Evolutionary conservation across 1,140 invertebrate genomes (phyloP).

Genomic region (Arion vulgaris): DNA sequence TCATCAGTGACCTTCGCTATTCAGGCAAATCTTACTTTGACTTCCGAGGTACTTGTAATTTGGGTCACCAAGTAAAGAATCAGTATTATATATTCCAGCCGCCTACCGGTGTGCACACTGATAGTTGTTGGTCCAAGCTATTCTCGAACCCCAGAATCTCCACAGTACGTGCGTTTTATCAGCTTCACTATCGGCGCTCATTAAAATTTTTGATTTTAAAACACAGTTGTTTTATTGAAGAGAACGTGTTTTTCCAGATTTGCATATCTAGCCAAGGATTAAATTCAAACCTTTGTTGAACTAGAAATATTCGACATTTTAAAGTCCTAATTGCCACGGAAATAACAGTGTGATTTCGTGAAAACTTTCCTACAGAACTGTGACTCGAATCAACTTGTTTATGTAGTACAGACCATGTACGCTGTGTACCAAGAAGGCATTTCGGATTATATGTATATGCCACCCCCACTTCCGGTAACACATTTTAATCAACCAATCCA

Average conservation of each 20-base stretch:
- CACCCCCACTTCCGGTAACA: background rate
- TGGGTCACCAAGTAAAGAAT: too few species aligned
- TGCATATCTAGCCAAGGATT: background rate
- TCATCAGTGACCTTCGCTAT: too few species aligned
- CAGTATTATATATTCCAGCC: too few species aligned
- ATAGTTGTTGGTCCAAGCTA: too few species aligned
- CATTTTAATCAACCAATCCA: background rate
- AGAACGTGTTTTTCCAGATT: background rate
- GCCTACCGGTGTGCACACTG: too few species aligned
- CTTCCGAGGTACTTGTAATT: too few species aligned
- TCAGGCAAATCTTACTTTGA: too few species aligned
- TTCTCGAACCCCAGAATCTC: too few species aligned
- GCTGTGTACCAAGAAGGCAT: constrained; percentile 18
- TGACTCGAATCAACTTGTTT: background rate
- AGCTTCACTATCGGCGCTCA: too few species aligned
- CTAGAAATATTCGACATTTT: background rate
- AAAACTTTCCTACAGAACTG: background rate
- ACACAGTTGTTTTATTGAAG: background rate
- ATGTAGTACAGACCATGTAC: constrained; percentile 1
- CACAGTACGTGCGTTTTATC: too few species aligned
- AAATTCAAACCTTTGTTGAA: background rate
- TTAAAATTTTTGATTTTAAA: background rate
- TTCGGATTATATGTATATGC: constrained; percentile 5
- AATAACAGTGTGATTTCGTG: too few species aligned
- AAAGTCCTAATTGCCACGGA: too few species aligned